A percentile compares a stretch with the other conserved stretches of the same genome.
Evolutionary conservation across 2,888 invertebrate genomes (phyloP).

Genomic region (Sinohyriopsis cumingii): DNA sequence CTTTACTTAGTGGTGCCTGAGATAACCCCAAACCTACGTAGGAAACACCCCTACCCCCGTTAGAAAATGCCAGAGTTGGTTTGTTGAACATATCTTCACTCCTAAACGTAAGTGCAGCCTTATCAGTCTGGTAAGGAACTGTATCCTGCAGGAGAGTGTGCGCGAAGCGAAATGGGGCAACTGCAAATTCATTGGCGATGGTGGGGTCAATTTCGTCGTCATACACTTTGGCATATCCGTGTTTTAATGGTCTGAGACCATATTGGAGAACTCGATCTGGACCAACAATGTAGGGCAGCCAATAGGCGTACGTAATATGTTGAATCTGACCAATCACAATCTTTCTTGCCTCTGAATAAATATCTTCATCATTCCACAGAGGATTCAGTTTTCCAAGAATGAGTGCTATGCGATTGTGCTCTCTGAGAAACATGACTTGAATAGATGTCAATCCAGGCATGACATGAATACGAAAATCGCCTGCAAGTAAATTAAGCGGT

Average conservation of each 20-base stretch:
- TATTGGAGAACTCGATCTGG: slow-evolving; percentile 4
- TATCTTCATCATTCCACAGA: slow-evolving; percentile 83
- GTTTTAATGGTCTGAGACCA: slow-evolving; percentile 77
- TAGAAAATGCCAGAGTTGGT: too few species aligned
- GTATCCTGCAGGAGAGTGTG: slow-evolving; percentile 86
- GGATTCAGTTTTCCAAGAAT: slow-evolving; percentile 80
- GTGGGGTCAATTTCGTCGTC: slow-evolving; percentile 85
- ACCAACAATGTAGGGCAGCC: slow-evolving; percentile 83
- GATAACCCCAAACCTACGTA: slow-evolving; percentile 32
- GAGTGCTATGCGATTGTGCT: slow-evolving; percentile 86
- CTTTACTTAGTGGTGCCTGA: slow-evolving; percentile 29
- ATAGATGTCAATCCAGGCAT: slow-evolving; percentile 88
- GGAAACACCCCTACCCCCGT: slow-evolving; percentile 16
- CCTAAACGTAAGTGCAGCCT: too few species aligned
- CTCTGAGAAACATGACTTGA: slow-evolving; percentile 88
- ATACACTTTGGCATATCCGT: slow-evolving; percentile 88
- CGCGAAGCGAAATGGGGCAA: slow-evolving; percentile 93
- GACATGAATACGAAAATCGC: slow-evolving; percentile 89
- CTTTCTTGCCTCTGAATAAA: slow-evolving; percentile 74
- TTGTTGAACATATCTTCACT: too few species aligned
- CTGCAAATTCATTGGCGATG: slow-evolving; percentile 89
- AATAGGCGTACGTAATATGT: slow-evolving; percentile 71
- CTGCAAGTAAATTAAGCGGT: slow-evolving; percentile 68
- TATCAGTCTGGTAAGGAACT: too few species aligned
- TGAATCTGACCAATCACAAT: slow-evolving; percentile 83